Conservation (phyloP, 2,113 vertebrate genomes). For the Sylvia atricapilla region DNA sequence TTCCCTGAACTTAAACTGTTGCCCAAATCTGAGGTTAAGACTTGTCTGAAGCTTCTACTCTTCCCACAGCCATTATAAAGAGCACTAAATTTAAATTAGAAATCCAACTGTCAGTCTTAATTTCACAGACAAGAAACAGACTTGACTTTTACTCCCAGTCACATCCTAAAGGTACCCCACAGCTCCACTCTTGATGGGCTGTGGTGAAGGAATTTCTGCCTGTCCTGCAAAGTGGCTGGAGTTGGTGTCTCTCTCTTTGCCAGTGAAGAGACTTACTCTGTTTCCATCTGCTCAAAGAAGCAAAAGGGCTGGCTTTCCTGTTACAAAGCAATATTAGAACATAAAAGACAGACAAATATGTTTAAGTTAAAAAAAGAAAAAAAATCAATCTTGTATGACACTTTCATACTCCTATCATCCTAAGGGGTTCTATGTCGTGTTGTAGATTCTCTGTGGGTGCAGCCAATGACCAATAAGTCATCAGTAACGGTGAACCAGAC, state of each 20-base stretch:
- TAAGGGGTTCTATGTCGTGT: neutral
- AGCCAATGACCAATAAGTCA: slow-evolving; percentile 20
- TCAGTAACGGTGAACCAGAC: slow-evolving; percentile 30
- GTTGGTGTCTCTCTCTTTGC: neutral
- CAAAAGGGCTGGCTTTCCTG: neutral
- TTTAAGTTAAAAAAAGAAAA: neutral
- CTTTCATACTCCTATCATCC: neutral
- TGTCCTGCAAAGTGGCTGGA: neutral
- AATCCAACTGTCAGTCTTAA: neutral
- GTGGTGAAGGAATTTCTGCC: neutral
- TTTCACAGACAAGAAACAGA: neutral
- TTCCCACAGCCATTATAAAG: neutral
- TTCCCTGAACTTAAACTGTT: neutral
- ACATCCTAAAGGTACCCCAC: neutral
- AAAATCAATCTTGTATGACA: neutral
- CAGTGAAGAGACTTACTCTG: neutral
- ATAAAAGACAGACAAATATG: slow-evolving; percentile 41
- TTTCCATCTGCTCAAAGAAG: neutral
- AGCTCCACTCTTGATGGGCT: neutral
- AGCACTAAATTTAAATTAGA: neutral
- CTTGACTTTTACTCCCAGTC: neutral
- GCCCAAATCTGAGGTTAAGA: neutral
- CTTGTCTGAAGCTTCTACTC: neutral
- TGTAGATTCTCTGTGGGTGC: neutral
- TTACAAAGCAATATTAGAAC: slow-evolving; percentile 22